These are phyloP conservation scores for Chironex yamaguchii DNA, from an alignment of 30 jellyfish, hydroid and myxozoan genomes.

Conservation along the genomic window DNA sequence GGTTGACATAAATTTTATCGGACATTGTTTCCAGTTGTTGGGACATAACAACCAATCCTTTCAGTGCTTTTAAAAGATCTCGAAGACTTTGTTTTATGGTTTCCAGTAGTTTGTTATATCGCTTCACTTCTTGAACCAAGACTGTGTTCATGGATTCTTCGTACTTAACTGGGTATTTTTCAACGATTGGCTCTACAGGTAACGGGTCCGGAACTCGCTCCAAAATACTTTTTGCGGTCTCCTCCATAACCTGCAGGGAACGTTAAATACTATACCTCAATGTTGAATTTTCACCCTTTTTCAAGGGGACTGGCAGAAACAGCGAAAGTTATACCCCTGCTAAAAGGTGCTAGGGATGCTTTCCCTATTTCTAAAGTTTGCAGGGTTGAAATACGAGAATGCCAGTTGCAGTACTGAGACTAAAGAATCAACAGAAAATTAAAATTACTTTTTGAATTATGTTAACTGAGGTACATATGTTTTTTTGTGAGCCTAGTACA, in stretches of 20 bases:
- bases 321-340: too few species aligned
- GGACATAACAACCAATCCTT: constrained; percentile 95
- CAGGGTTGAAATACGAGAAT: too few species aligned
- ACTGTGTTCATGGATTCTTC: constrained; percentile 97
- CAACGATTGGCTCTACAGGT: constrained; percentile 63
- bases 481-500: too few species aligned
- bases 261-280: too few species aligned
- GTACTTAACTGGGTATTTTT: constrained; percentile 88
- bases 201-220: constrained; percentile 84
- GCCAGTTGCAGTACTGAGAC: too few species aligned
- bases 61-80: constrained; percentile 86
- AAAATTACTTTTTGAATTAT: too few species aligned
- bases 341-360: too few species aligned
- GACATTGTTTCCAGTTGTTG: constrained; percentile 94
- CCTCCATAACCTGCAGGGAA: constrained; percentile 97
- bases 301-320: too few species aligned
- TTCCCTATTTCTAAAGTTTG: too few species aligned
- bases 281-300: too few species aligned
- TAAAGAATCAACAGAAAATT: too few species aligned
- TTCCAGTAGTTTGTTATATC: constrained; percentile 81
- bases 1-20: constrained; percentile 78
- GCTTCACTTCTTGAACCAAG: constrained; percentile 84
- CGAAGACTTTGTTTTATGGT: constrained; percentile 68
- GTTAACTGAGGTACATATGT: too few species aligned
- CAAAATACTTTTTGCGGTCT: constrained; percentile 75